These are phyloP conservation scores for Hermetia illucens DNA, from an alignment of 1,140 invertebrate species.

Conservation along the genomic window DNA sequence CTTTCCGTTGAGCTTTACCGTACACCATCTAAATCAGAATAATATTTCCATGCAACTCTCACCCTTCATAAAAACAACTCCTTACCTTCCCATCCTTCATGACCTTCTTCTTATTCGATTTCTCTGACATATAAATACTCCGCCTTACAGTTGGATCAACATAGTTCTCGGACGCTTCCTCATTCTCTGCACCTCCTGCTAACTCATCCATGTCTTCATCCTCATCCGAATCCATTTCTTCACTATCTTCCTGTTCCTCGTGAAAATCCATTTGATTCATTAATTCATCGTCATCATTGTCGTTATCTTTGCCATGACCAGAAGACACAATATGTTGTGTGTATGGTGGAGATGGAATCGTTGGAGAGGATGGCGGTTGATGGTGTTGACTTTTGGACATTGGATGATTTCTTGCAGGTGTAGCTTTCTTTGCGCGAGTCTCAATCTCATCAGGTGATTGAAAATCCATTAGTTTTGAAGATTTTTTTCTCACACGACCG, in stretches of 20 bases:
- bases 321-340: background rate
- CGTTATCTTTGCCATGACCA: conserved; percentile 10
- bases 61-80: background rate
- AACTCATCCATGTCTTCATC: conserved; percentile 3
- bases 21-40: conserved; percentile 49
- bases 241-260: no score
- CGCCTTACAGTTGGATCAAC: conserved; percentile 35
- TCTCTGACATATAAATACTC: conserved; percentile 65
- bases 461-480: conserved; percentile 85
- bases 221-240: conserved; percentile 5
- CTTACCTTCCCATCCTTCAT: conserved; percentile 45
- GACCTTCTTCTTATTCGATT: conserved; percentile 57
- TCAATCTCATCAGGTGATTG: conserved; percentile 71
- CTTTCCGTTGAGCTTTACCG: conserved; percentile 57
- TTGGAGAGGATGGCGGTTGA: background rate
- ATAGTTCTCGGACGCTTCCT: conserved; percentile 11
- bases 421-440: conserved; percentile 26
- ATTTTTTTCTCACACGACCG: conserved; percentile 83
- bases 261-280: no score
- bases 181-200: conserved; percentile 19
- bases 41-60: conserved; percentile 3
- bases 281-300: no score
- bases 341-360: background rate
- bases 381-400: background rate
- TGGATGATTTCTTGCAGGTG: background rate